Evolutionary conservation across 2,113 vertebrate species (phyloP), one percentile per base, ranked within the genome.

Genomic region (Gambusia affinis): DNA sequence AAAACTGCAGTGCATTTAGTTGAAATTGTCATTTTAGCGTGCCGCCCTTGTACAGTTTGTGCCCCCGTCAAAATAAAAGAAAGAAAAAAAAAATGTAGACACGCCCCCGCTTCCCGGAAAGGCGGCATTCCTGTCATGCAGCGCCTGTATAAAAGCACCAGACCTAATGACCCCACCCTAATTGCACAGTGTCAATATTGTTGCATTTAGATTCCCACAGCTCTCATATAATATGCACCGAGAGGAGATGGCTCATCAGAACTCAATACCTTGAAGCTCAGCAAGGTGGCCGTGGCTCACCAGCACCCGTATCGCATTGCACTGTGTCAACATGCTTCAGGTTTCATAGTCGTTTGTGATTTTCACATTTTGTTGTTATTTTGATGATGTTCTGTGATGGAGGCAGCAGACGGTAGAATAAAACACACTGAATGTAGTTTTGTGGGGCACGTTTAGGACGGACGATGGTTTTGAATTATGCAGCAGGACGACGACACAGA

Each of bases 171-270:
- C 90, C 90, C 90, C 84, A 29, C 90, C 89, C 80, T 92, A 91
- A 93, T 94, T 93, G 90, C 93, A 91, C 78, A 76, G 80, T 90
- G 92, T 93, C 94, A 94, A 94, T 94, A 94, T 89, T 92, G 92
- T 92, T 91, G 91, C 88, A 88, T 93, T 93, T 92, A 70, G 87
- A 92, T 85, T 94, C 90, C 90, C 89, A 86, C 60, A 83, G 90
- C 90, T 82, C 87, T 90, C 79, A 85, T 91, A 87, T 88, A 87
- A 92, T 83, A 89, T 90, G 84, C 87, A 86, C 76, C 79, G 66
- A 84, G 78, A 84, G 63, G 75, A 37, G 80, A 87, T 51, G 76
- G 78, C 80, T 85, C 81, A 73, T 78, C 83, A 84, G 69, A 87
- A 74, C 65, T 31, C 66, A 76, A 70, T 76, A 82, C 42, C 39